Evolutionary conservation across 2,797 vertebrate genomes (phyloP), one percentile per base, ranked within the genome.

Genomic region (Parotocinclus haroldoi): DNA sequence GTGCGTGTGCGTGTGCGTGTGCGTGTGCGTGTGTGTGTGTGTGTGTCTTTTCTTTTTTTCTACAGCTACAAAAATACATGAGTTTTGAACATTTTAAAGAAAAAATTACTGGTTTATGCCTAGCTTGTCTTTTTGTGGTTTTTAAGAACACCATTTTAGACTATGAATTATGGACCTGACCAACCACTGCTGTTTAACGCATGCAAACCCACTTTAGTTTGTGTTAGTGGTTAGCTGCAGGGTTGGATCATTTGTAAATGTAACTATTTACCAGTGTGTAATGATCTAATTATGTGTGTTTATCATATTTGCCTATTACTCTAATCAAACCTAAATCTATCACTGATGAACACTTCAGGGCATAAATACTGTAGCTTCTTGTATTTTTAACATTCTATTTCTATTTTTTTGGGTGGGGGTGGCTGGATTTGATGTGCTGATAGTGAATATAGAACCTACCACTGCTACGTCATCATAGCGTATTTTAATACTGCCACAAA

Each of bases 131-230:
- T 54, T 37, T 66, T 67, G 77, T 57, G 74, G 79, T 68, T 56
- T 66, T 10, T 60, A 65, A 7, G 49, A 6, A 57, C 74, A 71
- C 74, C 10, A 7, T 77, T 79, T 81, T 78, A 81, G 79, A 80
- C 61, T 62, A 61, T 77, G 73, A 80, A 82, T 81, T 64, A 76
- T 46, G 68, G 74, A 69, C 18, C 69, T 67, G 74, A 72, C 71
- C 58, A 57, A 78, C 51, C 70, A 46, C 45, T 46, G 49, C 38
- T 69, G 59, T 58, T 61, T 65, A 72, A 56, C 49, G 52, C 63
- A 60, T 65, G 58, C 62, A 63, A 63, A 45, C 37, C 56, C 46
- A 55, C 56, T 51, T 66, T 49, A 46, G 70, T 71, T 70, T 76
- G 66, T 66, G 67, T 62, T 54, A 44, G 52, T 53, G 63, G 62